Base-by-base conservation (phyloP, 1,140 invertebrate genomes). In the Cyrtorhinus lividipennis region DNA sequence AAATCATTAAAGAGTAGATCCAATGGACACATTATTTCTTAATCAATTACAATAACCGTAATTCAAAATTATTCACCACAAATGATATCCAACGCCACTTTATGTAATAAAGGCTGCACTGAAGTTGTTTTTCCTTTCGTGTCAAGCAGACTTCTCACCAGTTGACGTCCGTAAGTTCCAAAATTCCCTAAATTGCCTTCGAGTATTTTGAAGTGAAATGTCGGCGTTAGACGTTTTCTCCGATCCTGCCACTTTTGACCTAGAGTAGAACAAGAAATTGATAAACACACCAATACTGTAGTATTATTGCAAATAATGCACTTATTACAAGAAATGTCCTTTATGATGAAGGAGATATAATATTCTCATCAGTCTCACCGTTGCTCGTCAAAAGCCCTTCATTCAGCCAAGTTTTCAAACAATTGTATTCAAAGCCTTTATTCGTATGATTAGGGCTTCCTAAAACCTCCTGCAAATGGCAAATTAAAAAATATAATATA, bases 141-240 rank as follows among this genome's bases (percentile, higher is more conserved):
- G 0, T 12, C 20, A 1, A 61, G 20, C 2, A 62, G 23, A 23
- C 61, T 62, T 25, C 59, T 22, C 20, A 53, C 61, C 3, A 62
- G 44, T 20, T 23, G 12, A 3, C 38, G 1, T 15, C 45, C 26
- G 30, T 65, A 20, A 22, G 45, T 59, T 24, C 20, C 25, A 1
- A 65, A 20, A 27, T 10, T 46, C 15, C 1, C 20, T 8, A 59
- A 10, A 1, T 38, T 23, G 22, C 61, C 64, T 62, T 88, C 80
- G 22, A 91, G 73, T 60, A 92, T 89, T 68, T 85, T 82, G 69
- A 90, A 90, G 72, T 92, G 88, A 70, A 92, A 92, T 1, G 88
- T 83, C 1, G 89, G 88, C 0, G 89, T 92, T 2, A 92, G 72
- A 26, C 67, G 26, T 61, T 69, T 69, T 20, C 68, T 46, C 27